Percentiles rank a stretch among this genome's conserved stretches.
These are phyloP conservation scores for Coremacera marginata DNA, from an alignment of 2,888 invertebrate genomes.

Conservation along the genomic window DNA sequence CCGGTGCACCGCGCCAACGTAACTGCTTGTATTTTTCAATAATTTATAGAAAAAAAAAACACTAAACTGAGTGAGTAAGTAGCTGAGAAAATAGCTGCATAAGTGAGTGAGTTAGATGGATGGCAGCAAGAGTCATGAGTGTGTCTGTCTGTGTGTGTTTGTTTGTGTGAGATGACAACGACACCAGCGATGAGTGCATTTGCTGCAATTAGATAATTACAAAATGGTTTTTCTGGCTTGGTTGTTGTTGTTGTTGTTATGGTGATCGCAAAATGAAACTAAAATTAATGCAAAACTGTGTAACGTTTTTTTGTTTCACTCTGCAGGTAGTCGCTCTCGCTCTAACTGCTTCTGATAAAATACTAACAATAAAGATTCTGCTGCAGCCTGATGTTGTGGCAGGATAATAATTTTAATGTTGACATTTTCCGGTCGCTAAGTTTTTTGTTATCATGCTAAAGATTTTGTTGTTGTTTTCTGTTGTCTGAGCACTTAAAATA, in stretches of 20 bases:
- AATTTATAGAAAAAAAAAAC: conserved; percentile 5
- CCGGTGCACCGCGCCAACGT: background rate
- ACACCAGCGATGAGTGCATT: background rate
- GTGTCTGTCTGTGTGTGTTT: no score
- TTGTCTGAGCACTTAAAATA: background rate
- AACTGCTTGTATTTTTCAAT: conserved; percentile 6
- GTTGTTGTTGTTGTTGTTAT: no score
- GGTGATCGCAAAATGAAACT: background rate
- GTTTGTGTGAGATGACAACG: background rate
- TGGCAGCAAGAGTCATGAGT: background rate
- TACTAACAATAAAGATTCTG: conserved; percentile 9
- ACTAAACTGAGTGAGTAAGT: background rate
- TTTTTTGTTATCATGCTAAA: background rate
- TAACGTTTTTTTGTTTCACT: background rate
- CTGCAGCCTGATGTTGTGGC: conserved; percentile 3
- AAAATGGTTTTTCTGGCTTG: background rate
- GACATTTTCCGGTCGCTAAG: conserved; percentile 23
- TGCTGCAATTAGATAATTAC: conserved; percentile 26
- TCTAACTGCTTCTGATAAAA: background rate
- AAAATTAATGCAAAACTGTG: conserved; percentile 9
- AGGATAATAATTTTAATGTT: conserved; percentile 30
- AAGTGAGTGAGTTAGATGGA: conserved; percentile 4
- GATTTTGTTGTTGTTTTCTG: background rate
- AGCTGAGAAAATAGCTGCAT: background rate
- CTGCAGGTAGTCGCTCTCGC: no score